phyloP scores from a whole-genome alignment of 2,113 vertebrate genomes.

The Holacanthus passer region DNA sequence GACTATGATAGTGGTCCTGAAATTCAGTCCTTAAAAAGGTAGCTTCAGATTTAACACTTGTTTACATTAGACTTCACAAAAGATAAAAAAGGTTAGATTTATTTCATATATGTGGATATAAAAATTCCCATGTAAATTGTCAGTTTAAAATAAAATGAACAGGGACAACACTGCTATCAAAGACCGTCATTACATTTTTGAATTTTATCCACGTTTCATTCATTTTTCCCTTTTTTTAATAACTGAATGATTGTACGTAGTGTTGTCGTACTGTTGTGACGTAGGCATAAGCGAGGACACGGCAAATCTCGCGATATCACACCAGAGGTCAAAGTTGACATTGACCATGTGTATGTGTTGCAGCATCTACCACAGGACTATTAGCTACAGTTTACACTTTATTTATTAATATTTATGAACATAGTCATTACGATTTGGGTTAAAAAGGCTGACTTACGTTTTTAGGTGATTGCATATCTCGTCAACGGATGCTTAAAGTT shows the following conservation, averaged over 20 bases:
- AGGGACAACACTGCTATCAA: neutral
- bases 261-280: neutral
- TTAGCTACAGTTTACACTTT: neutral
- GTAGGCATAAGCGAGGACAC: conserved; percentile 18
- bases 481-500: neutral
- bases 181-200: neutral
- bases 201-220: neutral
- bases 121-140: neutral
- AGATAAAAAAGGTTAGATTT: neutral
- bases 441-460: neutral
- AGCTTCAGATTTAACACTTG: neutral
- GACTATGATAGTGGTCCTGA: neutral
- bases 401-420: neutral
- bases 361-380: neutral
- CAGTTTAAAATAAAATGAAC: neutral
- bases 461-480: neutral
- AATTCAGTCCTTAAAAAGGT: neutral
- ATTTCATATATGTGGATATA: neutral
- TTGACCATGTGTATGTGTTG: conserved; percentile 71
- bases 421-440: no score
- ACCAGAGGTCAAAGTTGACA: conserved; percentile 68
- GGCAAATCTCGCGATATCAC: conserved; percentile 69
- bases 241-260: no score
- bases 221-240: neutral
- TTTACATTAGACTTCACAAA: neutral